Conservation (phyloP, 2,888 invertebrate species). For the Drosophila prolongata region DNA sequence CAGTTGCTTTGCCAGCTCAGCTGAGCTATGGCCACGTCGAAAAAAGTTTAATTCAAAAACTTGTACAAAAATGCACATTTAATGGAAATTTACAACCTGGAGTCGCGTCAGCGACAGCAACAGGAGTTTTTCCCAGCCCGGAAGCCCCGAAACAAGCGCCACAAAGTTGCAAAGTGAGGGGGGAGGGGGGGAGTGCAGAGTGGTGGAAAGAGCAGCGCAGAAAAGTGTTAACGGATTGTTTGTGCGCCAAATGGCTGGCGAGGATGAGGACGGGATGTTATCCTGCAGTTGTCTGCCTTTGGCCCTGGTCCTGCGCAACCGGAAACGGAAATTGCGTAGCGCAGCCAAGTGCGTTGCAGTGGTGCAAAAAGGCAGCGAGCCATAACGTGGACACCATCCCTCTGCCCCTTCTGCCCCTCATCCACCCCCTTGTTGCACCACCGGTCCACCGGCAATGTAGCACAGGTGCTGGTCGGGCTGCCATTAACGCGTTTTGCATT, state of each 20-base stretch:
- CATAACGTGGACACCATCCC: conserved; percentile 52
- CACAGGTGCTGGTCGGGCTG: conserved; percentile 46
- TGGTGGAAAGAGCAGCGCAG: conserved; percentile 32
- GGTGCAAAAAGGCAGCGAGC: conserved; percentile 43
- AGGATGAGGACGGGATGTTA: conserved; percentile 27
- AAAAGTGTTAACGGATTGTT: conserved; percentile 79
- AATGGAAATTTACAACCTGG: conserved; percentile 82
- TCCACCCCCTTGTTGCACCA: no score
- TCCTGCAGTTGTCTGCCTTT: conserved; percentile 60
- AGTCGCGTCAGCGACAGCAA: conserved; percentile 66
- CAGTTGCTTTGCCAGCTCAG: conserved; percentile 32
- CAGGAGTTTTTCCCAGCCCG: conserved; percentile 37
- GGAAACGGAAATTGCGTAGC: conserved; percentile 80
- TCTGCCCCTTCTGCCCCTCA: neutral
- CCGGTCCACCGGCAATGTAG: conserved; percentile 23
- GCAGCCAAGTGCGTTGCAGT: conserved; percentile 52
- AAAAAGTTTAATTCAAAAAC: conserved; percentile 82
- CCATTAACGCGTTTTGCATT: conserved; percentile 63
- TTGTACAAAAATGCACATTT: conserved; percentile 82
- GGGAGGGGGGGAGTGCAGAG: neutral
- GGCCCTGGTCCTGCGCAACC: conserved; percentile 55
- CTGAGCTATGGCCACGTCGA: conserved; percentile 65
- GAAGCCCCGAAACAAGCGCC: conserved; percentile 65
- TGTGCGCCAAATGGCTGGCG: conserved; percentile 65
- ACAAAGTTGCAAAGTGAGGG: conserved; percentile 64